phyloP scores from a whole-genome alignment of 1,140 invertebrate genomes.

The Drosophila seguyi region DNA sequence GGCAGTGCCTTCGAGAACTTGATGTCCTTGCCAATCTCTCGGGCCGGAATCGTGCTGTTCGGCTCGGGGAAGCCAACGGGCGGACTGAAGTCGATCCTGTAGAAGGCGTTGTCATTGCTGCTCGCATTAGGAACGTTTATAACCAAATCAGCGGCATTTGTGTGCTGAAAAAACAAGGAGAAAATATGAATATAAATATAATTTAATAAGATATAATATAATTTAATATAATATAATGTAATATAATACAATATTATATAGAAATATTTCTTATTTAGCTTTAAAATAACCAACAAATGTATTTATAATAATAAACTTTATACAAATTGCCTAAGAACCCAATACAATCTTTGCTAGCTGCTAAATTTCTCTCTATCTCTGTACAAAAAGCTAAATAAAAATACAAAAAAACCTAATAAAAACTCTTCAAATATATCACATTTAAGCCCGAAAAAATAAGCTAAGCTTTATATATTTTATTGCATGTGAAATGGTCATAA shows the following conservation, averaged over 20 bases:
- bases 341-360: slow-evolving; percentile 3
- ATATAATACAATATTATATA: not conserved
- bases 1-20: slow-evolving; percentile 93
- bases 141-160: slow-evolving; percentile 90
- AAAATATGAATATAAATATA: no score
- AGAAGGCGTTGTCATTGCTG: slow-evolving; percentile 91
- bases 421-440: slow-evolving; percentile 1
- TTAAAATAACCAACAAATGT: no score
- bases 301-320: not conserved
- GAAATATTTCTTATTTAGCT: no score
- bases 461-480: not conserved
- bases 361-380: not conserved
- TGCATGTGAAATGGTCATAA: not conserved
- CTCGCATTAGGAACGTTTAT: slow-evolving; percentile 93
- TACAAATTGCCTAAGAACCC: not conserved
- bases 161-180: slow-evolving; percentile 77
- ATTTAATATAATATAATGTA: no score
- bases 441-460: slow-evolving; percentile 9
- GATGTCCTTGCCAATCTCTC: slow-evolving; percentile 92
- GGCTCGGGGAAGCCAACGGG: slow-evolving; percentile 92
- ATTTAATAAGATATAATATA: no score
- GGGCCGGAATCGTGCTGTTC: slow-evolving; percentile 94
- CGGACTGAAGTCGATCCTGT: slow-evolving; percentile 94
- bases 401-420: slow-evolving; percentile 22
- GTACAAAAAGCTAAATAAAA: not conserved